Percentiles rank a stretch among this genome's conserved stretches.
These are phyloP conservation scores for Characodon lateralis DNA, from an alignment of 2,797 vertebrate genomes.

Conservation along the genomic window DNA sequence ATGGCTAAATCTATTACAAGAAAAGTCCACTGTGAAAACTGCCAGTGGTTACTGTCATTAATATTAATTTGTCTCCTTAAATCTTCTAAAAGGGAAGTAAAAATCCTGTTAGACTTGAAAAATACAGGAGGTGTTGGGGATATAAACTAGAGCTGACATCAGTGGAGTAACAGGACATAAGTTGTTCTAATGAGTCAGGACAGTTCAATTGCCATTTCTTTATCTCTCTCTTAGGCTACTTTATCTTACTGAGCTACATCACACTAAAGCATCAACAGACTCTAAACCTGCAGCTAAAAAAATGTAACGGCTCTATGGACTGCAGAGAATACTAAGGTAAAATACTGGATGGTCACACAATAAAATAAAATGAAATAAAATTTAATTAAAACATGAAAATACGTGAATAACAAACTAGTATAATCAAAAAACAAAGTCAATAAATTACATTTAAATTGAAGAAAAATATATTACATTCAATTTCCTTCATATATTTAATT, in stretches of 20 bases:
- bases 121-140: constrained; percentile 48
- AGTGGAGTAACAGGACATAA: constrained; percentile 32
- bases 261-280: constrained; percentile 20
- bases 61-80: constrained; percentile 44
- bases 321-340: neutral
- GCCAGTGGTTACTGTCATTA: constrained; percentile 40
- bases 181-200: constrained; percentile 60
- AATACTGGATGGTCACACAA: constrained; percentile 6
- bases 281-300: constrained; percentile 27
- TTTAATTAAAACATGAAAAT: neutral
- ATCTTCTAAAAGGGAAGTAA: constrained; percentile 32
- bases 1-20: constrained; percentile 13
- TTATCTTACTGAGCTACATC: constrained; percentile 24
- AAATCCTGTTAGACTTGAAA: constrained; percentile 48
- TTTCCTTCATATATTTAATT: too few species aligned
- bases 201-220: constrained; percentile 54
- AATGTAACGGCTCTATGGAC: constrained; percentile 2
- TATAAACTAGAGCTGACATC: constrained; percentile 52
- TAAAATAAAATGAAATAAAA: neutral
- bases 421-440: neutral
- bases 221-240: constrained; percentile 17
- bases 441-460: too few species aligned
- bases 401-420: neutral
- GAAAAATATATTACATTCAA: too few species aligned
- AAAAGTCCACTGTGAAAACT: constrained; percentile 23